Base-by-base conservation (phyloP, 2,113 vertebrate species). In the Myotis davidii region DNA sequence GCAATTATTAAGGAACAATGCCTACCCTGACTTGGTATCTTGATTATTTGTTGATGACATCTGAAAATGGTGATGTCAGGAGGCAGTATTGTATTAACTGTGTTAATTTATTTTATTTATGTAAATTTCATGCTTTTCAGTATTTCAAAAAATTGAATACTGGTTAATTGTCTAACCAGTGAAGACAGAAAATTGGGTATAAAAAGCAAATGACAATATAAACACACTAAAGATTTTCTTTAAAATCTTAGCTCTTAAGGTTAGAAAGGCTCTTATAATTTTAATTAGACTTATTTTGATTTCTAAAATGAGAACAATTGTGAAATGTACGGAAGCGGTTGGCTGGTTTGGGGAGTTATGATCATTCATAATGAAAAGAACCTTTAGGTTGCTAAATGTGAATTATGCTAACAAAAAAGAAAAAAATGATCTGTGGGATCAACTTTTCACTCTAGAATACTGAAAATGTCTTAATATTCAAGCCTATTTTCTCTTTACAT, bases 1-100 rank as follows among this genome's bases (percentile, higher is more conserved):
- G 96, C 90, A 98, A 95, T 96, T 94, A 90, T 90, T 98, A 97
- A 94, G 95, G 95, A 97, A 97, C 61, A 96, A 97, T 97, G 92
- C 95, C 69, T 93, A 18, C 90, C 82, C 92, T 97, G 85, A 61
- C 93, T 97, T 64, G 73, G 39, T 86, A 96, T 97, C 97, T 95
- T 98, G 95, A 96, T 95, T 97, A 95, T 97, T 97, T 98, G 91
- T 97, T 97, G 94, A 97, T 96, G 85, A 54, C 89, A 96, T 78
- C 92, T 92, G 85, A 98, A 97, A 98, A 97, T 34, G 82, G 96
- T 94, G 87, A 96, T 85, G 90, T 96, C 93, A 97, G 94, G 90
- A 97, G 76, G 25, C 72, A 97, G 65, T 69, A 86, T 27, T 95
- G 85, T 85, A 85, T 91, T 96, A 96, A 88, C 54, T 37, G 79